phyloP scores from a whole-genome alignment of 1,140 invertebrate species.

The Drosophila kepulauana region DNA sequence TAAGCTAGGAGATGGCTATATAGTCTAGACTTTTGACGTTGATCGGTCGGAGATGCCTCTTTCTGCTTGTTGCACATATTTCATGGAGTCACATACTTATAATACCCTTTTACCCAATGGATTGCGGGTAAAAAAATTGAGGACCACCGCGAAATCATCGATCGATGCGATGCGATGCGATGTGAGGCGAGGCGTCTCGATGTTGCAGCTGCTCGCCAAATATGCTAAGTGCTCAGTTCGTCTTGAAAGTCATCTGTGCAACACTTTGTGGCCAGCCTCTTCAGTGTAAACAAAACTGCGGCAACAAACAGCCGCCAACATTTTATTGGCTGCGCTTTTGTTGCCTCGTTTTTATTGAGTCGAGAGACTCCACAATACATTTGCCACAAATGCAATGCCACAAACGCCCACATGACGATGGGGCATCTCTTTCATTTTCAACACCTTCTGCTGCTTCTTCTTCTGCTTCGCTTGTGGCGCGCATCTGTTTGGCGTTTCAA shows the following conservation, averaged over 20 bases:
- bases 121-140: neutral
- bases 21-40: too few relatives aligned
- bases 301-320: conserved; percentile 63
- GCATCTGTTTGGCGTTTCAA: conserved; percentile 70
- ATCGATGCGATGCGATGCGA: neutral
- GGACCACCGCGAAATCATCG: conserved; percentile 3
- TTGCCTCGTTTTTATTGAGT: conserved; percentile 76
- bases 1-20: too few relatives aligned
- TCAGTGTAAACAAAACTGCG: conserved; percentile 67
- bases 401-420: neutral
- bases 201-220: conserved; percentile 61
- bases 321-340: conserved; percentile 78
- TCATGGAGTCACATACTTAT: too few relatives aligned
- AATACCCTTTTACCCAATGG: too few relatives aligned
- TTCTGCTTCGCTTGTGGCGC: conserved; percentile 38
- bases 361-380: conserved; percentile 15
- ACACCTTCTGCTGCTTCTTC: conserved; percentile 53
- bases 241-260: conserved; percentile 32
- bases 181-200: conserved; percentile 4
- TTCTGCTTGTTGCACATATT: too few relatives aligned
- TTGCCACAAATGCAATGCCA: conserved; percentile 15
- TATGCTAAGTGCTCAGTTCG: conserved; percentile 66
- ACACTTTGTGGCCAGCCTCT: neutral
- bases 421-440: conserved; percentile 65
- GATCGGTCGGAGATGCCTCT: too few relatives aligned